Evolutionary conservation across 2,113 vertebrate species (phyloP), one percentile per base, ranked within the genome.

Genomic region (Petroica traversi): DNA sequence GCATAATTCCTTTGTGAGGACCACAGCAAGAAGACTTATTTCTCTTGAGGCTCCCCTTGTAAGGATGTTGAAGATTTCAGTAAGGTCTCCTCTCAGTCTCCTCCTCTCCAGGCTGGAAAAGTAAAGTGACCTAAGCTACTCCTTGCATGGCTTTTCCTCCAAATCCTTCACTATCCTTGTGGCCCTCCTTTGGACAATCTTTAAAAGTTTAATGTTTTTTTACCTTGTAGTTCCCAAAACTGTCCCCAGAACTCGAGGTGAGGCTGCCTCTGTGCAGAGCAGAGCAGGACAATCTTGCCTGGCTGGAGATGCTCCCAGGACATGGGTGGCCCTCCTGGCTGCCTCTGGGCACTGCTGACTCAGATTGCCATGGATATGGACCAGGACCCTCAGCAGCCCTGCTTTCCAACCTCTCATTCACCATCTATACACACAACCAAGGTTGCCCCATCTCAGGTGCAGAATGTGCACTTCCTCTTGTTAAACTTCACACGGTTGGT

Each of bases 251-350:
- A 22, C 40, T 8, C 0, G 0, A 68, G 20, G 2, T 61, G 62
- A 61, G 40, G 40, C 62, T 0, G 0, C 9, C 7, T 5, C 20
- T 61, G 40, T 4, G 11, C 61, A 68, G 61, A 46, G 24, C 29
- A 66, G 38, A 52, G 46, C 0, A 0, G n/a, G 19, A 61, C 62
- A 68, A 3, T 68, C 14, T 59, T 74, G 12, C 46, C 19, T 0
- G 0, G 45, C 9, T 89, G 54, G 7, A 0, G 0, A 20, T 38
- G 33, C 23, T 66, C 14, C 11, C 43, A 22, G 62, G 54, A 54
- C 17, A 31, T 0, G 0, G 0, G 4, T 59, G 72, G 4, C 9
- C 11, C 4, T 68, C 40, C n/a, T 26, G 87, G 40, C 61, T 75
- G n/a, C 14, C 40, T 34, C 40, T 34, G 52, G 46, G 19, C n/a